Percentiles rank a stretch among this genome's conserved stretches.
These are phyloP conservation scores for Melolontha melolontha DNA, from an alignment of 2,888 invertebrate genomes.

Conservation along the genomic window DNA sequence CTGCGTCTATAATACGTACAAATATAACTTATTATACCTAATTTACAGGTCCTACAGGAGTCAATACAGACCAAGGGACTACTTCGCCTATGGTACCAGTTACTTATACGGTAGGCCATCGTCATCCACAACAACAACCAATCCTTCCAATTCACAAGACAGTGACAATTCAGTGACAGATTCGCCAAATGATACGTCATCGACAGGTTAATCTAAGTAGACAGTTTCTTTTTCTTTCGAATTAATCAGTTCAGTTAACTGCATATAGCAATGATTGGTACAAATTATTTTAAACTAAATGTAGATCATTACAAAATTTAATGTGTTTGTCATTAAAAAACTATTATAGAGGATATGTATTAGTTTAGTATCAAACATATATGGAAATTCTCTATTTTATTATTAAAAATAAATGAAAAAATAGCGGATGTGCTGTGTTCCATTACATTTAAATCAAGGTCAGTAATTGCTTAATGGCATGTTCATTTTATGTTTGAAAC, in stretches of 20 bases:
- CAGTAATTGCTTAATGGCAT: too few species aligned
- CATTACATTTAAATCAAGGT: too few species aligned
- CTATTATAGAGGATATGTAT: too few species aligned
- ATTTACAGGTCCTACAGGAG: slow-evolving; percentile 34
- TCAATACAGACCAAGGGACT: slow-evolving; percentile 54
- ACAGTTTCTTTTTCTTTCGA: slow-evolving; percentile 9
- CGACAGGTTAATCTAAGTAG: slow-evolving; percentile 39
- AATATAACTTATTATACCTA: too few species aligned
- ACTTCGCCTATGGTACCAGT: slow-evolving; percentile 66
- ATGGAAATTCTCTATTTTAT: too few species aligned
- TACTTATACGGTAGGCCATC: slow-evolving; percentile 71
- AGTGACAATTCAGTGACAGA: slow-evolving; percentile 63
- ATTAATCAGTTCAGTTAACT: neutral
- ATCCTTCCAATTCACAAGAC: slow-evolving; percentile 56
- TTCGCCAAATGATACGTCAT: slow-evolving; percentile 55
- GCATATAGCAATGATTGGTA: slow-evolving; percentile 15
- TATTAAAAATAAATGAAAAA: too few species aligned
- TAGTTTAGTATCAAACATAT: too few species aligned
- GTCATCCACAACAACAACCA: slow-evolving; percentile 62
- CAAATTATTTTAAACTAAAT: slow-evolving; percentile 10
- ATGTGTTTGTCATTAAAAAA: too few species aligned
- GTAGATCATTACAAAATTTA: too few species aligned
- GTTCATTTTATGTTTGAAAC: too few species aligned
- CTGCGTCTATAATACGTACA: too few species aligned
- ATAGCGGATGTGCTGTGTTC: too few species aligned